These are phyloP conservation scores for Protonemura montana DNA, from an alignment of 2,888 invertebrate species.

Conservation along the genomic window DNA sequence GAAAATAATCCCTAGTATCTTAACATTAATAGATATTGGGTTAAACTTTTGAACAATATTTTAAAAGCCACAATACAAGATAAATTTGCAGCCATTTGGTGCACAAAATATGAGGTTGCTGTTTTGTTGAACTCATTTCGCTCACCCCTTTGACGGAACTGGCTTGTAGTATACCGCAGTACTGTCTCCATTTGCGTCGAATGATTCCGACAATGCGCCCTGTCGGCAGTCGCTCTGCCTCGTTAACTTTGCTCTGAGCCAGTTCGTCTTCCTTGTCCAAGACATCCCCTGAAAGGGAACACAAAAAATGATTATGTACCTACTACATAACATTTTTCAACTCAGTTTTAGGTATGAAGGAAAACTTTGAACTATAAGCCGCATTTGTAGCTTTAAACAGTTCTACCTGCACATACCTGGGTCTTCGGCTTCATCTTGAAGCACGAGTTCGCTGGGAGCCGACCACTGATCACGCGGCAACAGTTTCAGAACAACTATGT, in stretches of 20 bases:
- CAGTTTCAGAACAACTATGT: slow-evolving; percentile 89
- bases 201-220: slow-evolving; percentile 93
- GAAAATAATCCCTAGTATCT: no score
- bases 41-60: no score
- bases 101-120: no score
- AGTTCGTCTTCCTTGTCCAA: slow-evolving; percentile 43
- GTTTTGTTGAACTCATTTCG: neutral
- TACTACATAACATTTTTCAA: no score
- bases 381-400: no score
- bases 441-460: slow-evolving; percentile 83
- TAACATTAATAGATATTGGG: no score
- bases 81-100: no score
- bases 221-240: slow-evolving; percentile 64
- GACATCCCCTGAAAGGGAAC: slow-evolving; percentile 44
- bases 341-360: no score
- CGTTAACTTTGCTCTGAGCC: slow-evolving; percentile 41
- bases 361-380: no score
- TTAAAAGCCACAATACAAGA: no score
- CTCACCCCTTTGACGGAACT: slow-evolving; percentile 71
- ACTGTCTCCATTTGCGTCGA: slow-evolving; percentile 95
- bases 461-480: slow-evolving; percentile 91
- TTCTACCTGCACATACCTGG: slow-evolving; percentile 60
- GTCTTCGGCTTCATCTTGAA: slow-evolving; percentile 78
- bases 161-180: slow-evolving; percentile 92
- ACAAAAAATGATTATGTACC: no score